A percentile compares a stretch with the other conserved stretches of the same genome.
These are phyloP conservation scores for Microctonus hyperodae DNA, from an alignment of 2,888 invertebrate genomes.

Conservation along the genomic window DNA sequence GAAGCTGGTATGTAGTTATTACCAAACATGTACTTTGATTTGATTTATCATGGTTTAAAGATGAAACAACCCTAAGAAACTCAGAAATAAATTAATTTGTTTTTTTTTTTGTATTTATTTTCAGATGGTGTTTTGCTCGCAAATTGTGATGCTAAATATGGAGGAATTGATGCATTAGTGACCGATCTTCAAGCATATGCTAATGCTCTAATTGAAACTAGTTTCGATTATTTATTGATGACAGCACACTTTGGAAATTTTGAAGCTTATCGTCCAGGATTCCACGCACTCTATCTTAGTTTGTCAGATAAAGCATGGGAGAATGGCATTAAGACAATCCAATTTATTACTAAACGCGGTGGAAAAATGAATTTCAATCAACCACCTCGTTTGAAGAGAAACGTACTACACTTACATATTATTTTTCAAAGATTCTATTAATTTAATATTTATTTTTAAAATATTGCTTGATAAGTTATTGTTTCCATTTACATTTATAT, in stretches of 20 bases:
- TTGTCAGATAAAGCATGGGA: conserved; percentile 80
- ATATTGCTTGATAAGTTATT: not conserved
- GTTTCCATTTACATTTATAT: not conserved
- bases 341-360: conserved; percentile 80
- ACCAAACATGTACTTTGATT: no score
- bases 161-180: conserved; percentile 66
- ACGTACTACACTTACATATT: conserved; percentile 40
- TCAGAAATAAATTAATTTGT: no score
- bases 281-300: conserved; percentile 76
- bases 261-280: conserved; percentile 78
- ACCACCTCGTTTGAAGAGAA: conserved; percentile 48
- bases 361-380: conserved; percentile 67
- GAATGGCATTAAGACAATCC: conserved; percentile 77
- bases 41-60: no score
- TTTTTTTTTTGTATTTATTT: not conserved
- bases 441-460: no score
- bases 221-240: conserved; percentile 78
- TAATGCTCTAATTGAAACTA: conserved; percentile 74
- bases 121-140: conserved; percentile 42
- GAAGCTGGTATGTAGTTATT: conserved; percentile 61
- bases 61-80: no score
- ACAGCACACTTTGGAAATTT: conserved; percentile 80
- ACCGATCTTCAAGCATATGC: conserved; percentile 67
- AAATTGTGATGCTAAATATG: conserved; percentile 73
- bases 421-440: not conserved